Conservation (phyloP, 2,888 invertebrate genomes). For the Lasioglossum vierecki region DNA sequence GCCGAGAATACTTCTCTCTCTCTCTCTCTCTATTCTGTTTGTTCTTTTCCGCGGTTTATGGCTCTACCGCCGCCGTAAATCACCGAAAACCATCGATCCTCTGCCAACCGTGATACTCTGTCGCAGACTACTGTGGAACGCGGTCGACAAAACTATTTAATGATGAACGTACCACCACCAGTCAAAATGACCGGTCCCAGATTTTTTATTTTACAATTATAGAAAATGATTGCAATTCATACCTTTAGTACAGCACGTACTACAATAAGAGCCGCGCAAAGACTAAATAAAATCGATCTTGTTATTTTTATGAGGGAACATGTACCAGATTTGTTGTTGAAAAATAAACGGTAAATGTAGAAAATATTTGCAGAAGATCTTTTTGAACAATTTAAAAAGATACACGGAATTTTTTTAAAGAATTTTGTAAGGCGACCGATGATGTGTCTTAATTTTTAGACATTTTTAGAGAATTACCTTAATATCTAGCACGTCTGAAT, state of each 20-base stretch:
- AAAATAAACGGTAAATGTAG: not conserved
- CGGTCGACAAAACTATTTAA: not conserved
- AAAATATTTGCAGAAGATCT: not conserved
- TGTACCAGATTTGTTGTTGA: too few relatives aligned
- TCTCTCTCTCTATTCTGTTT: not conserved
- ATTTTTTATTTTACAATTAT: too few relatives aligned
- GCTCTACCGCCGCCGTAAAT: not conserved
- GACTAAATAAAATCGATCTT: too few relatives aligned
- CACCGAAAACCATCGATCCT: not conserved
- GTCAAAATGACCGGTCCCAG: too few relatives aligned
- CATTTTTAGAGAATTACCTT: not conserved
- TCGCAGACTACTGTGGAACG: not conserved
- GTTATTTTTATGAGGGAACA: too few relatives aligned
- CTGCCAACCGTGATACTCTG: not conserved
- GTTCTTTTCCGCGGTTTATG: conserved; percentile 4
- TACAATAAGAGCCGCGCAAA: too few relatives aligned
- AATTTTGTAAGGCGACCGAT: not conserved
- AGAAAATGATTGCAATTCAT: too few relatives aligned
- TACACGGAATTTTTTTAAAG: not conserved
- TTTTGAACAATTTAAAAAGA: not conserved
- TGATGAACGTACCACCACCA: too few relatives aligned
- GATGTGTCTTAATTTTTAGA: not conserved
- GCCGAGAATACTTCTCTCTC: not conserved
- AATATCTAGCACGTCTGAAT: not conserved
- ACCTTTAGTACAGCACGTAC: too few relatives aligned